These are phyloP conservation scores for Trididemnum miniatum DNA, from an alignment of 23 tunicate genomes.

Conservation along the genomic window DNA sequence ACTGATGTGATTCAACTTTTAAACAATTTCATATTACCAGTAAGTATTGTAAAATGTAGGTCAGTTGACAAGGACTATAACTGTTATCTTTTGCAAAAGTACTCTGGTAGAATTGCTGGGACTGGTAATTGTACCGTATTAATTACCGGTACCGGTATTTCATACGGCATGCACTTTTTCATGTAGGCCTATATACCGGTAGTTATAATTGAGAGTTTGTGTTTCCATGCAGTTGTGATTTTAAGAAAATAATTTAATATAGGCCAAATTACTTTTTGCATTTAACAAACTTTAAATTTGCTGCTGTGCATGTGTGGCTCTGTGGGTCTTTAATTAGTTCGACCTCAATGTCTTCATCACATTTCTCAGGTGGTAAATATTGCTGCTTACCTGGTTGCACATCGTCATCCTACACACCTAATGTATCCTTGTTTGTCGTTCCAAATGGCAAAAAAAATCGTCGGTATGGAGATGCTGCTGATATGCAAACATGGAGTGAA, in stretches of 20 bases:
- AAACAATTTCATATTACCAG: background rate
- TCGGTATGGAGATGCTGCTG: conserved; percentile 1
- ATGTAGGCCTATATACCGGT: background rate
- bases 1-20: background rate
- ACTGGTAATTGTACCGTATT: background rate
- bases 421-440: background rate
- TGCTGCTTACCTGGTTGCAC: conserved; percentile 17
- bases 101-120: background rate
- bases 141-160: too few species aligned
- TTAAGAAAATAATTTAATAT: too few species aligned
- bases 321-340: background rate
- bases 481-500: background rate
- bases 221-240: background rate
- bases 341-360: background rate
- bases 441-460: background rate
- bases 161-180: background rate
- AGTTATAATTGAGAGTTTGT: background rate
- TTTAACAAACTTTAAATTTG: background rate
- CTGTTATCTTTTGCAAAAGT: background rate
- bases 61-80: background rate
- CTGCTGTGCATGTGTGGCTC: background rate
- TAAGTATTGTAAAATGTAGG: background rate
- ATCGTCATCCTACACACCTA: background rate
- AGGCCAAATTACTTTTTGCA: background rate
- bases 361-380: conserved; percentile 8